phyloP scores from a whole-genome alignment of 2,797 vertebrate genomes.

The Scomberomorus guttatus region DNA sequence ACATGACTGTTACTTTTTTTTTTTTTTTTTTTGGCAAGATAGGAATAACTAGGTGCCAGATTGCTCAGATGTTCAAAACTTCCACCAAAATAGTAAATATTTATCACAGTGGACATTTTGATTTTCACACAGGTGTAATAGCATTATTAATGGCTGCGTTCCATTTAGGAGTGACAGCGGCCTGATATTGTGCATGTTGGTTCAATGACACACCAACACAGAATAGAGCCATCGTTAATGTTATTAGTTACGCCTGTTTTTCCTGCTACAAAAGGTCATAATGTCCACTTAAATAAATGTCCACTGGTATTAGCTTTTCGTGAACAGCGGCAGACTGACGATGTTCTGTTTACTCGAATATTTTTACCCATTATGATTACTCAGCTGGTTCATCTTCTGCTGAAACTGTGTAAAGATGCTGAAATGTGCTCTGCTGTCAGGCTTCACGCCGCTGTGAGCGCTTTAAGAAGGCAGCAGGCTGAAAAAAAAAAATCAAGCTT shows the following conservation, averaged over 20 bases:
- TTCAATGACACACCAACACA: background rate
- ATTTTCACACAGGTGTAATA: conserved; percentile 5
- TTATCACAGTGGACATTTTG: conserved; percentile 11
- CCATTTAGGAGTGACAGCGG: background rate
- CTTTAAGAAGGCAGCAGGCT: conserved; percentile 62
- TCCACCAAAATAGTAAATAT: background rate
- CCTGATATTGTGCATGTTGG: background rate
- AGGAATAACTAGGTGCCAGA: conserved; percentile 11
- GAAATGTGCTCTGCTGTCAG: conserved; percentile 14
- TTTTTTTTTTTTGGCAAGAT: conserved; percentile 2
- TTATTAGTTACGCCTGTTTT: conserved; percentile 6
- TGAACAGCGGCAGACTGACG: background rate
- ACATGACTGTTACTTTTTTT: background rate
- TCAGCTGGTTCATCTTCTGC: conserved; percentile 14
- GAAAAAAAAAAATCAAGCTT: conserved; percentile 28
- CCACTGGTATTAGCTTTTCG: background rate
- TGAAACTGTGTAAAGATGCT: conserved; percentile 42
- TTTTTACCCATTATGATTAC: conserved; percentile 6
- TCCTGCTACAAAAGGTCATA: conserved; percentile 15
- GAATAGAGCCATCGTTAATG: background rate
- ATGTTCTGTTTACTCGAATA: background rate
- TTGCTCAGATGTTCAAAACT: conserved; percentile 9
- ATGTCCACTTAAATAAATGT: background rate
- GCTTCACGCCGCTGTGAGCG: conserved; percentile 7
- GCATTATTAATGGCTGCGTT: background rate